Evolutionary conservation across 2,113 vertebrate genomes (phyloP).

Genomic region (Chunga burmeisteri): DNA sequence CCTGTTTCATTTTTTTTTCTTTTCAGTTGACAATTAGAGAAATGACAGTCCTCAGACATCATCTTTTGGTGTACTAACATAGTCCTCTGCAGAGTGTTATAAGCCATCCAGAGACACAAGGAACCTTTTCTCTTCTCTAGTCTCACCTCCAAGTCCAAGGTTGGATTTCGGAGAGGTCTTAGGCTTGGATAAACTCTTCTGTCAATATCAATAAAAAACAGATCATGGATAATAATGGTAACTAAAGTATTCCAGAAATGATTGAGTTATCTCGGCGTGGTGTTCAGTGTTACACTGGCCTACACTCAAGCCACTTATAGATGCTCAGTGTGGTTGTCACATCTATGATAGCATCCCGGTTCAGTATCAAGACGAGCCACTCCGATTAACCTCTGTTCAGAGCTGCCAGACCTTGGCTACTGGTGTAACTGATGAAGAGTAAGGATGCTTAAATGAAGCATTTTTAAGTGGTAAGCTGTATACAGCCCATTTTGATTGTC

Average conservation of each 20-base stretch:
- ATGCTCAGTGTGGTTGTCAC: neutral
- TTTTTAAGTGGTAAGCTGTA: neutral
- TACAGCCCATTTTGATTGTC: neutral
- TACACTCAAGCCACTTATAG: neutral
- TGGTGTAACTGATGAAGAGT: neutral
- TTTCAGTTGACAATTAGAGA: neutral
- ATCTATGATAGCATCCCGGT: neutral
- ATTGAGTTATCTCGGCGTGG: neutral
- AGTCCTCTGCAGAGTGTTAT: neutral
- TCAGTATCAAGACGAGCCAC: neutral
- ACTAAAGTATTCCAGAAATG: neutral
- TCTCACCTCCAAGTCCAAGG: neutral
- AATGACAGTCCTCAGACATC: neutral
- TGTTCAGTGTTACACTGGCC: neutral
- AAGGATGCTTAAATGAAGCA: neutral
- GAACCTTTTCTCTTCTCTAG: neutral
- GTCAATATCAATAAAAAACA: neutral
- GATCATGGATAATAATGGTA: neutral
- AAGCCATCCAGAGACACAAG: neutral
- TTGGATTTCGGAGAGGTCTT: neutral
- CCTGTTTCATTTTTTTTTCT: neutral
- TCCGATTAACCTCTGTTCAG: neutral
- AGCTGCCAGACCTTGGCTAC: neutral
- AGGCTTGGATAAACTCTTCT: neutral
- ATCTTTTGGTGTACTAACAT: neutral